Conservation (phyloP, 2,797 vertebrate genomes). For the Acrossocheilus fasciatus region DNA sequence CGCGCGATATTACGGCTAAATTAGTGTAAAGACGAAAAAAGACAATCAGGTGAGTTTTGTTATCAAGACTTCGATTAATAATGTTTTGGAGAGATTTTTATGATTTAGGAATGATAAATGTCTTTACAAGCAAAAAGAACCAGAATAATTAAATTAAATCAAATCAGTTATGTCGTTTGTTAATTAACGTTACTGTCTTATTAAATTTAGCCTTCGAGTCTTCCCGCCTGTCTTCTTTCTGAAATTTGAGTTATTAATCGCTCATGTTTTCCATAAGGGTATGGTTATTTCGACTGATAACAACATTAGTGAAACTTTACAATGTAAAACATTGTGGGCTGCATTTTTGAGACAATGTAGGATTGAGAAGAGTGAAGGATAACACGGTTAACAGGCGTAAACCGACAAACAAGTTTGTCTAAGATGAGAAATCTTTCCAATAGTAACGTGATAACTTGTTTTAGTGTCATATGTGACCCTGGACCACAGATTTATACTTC, state of each 20-base stretch:
- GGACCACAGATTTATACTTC: neutral
- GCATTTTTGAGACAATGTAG: neutral
- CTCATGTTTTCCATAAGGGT: neutral
- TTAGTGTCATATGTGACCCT: neutral
- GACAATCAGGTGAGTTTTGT: constrained; percentile 24
- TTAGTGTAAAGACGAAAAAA: neutral
- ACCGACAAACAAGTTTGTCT: neutral
- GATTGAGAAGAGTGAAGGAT: neutral
- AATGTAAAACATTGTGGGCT: neutral
- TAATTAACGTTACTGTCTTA: neutral
- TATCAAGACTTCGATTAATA: neutral
- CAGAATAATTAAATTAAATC: neutral
- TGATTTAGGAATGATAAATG: neutral
- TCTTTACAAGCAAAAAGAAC: neutral
- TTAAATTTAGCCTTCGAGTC: neutral
- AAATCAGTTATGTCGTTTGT: neutral
- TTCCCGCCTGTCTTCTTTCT: constrained; percentile 5
- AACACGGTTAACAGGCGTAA: neutral
- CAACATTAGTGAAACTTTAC: neutral
- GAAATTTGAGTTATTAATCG: neutral
- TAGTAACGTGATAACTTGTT: neutral
- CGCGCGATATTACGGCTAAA: neutral
- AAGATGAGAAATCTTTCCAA: neutral
- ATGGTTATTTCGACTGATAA: neutral
- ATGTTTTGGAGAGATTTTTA: neutral